Conservation (phyloP, 2,113 vertebrate species). For the Bubo scandiacus region DNA sequence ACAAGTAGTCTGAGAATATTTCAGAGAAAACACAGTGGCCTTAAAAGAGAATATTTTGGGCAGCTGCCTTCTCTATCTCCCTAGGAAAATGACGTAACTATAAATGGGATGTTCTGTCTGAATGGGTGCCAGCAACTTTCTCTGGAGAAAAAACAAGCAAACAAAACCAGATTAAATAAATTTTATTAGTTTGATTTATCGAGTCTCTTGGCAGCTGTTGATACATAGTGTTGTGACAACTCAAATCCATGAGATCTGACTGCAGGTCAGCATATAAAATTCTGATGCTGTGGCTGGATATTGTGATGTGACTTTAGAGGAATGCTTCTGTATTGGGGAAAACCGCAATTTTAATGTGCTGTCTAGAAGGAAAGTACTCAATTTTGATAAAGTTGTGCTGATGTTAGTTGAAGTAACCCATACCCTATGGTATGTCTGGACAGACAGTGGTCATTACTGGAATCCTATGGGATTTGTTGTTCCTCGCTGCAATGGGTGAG, state of each 20-base stretch:
- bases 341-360: not conserved
- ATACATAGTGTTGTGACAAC: not conserved
- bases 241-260: not conserved
- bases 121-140: not conserved
- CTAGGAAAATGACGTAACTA: not conserved
- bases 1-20: not conserved
- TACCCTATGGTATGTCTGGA: not conserved
- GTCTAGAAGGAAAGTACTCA: not conserved
- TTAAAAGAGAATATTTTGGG: not conserved
- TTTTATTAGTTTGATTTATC: not conserved
- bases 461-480: not conserved
- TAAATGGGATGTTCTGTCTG: not conserved
- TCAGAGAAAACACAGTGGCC: not conserved
- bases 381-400: not conserved
- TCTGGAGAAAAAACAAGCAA: not conserved
- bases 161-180: not conserved
- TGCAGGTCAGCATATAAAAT: not conserved
- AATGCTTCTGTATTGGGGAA: not conserved
- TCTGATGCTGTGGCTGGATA: not conserved
- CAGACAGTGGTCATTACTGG: not conserved
- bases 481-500: fast-evolving
- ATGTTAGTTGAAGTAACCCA: not conserved
- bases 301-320: not conserved
- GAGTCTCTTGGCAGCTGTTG: not conserved
- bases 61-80: not conserved